Percentiles rank a stretch among this genome's conserved stretches.
Conservation (phyloP, 2,113 vertebrate genomes). For the Triplophysa rosa region DNA sequence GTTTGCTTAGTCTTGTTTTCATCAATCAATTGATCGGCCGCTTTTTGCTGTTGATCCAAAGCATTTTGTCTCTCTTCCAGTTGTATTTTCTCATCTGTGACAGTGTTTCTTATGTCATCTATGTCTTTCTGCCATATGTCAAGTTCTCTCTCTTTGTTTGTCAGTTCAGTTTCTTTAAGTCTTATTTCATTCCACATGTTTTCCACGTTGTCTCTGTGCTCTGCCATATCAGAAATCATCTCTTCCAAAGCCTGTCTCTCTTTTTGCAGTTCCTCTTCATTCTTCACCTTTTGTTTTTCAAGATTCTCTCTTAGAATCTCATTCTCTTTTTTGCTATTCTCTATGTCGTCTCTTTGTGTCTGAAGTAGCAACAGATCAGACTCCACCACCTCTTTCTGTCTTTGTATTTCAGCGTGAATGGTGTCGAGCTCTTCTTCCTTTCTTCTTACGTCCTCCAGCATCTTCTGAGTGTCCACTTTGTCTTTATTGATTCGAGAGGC, state of each 20-base stretch:
- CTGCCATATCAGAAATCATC: background rate
- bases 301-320: slow-evolving; percentile 8
- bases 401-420: background rate
- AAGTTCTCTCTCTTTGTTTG: slow-evolving; percentile 16
- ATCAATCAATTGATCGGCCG: slow-evolving; percentile 1
- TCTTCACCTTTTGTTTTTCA: slow-evolving; percentile 31
- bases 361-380: slow-evolving; percentile 14
- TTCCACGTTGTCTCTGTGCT: slow-evolving; percentile 11
- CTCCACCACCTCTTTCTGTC: slow-evolving; percentile 8
- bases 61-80: slow-evolving; percentile 1
- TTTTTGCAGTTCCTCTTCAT: slow-evolving; percentile 12
- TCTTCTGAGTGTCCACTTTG: slow-evolving; percentile 4
- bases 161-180: slow-evolving; percentile 12
- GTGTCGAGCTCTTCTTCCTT: slow-evolving; percentile 6
- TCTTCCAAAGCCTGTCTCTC: slow-evolving; percentile 15
- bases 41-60: background rate
- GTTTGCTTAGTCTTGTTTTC: slow-evolving; percentile 38
- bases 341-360: slow-evolving; percentile 16
- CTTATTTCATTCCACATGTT: background rate
- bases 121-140: slow-evolving; percentile 25
- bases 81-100: background rate
- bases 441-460: background rate
- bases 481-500: background rate
- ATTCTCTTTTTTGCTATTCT: slow-evolving; percentile 22
- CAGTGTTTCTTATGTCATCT: background rate